Conservation (phyloP, 2,797 vertebrate species). For the Dermochelys coriacea region DNA sequence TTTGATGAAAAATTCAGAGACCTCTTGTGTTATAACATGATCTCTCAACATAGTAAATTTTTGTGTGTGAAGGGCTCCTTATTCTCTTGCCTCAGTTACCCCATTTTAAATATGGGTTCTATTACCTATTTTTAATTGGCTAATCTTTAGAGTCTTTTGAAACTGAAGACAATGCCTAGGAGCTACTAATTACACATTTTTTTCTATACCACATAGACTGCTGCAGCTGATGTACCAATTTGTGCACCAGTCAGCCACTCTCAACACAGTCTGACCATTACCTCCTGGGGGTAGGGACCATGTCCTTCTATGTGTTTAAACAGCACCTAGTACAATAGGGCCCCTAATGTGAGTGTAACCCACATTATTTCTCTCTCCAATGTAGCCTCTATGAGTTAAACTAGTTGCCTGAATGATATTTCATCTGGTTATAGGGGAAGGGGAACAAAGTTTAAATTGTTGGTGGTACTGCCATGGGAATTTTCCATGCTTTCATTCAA, state of each 20-base stretch:
- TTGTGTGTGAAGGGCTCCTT: not conserved
- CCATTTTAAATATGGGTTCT: not conserved
- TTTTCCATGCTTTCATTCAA: not conserved
- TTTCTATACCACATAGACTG: not conserved
- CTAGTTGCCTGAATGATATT: not conserved
- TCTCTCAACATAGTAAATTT: not conserved
- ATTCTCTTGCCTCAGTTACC: not conserved
- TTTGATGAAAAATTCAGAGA: not conserved
- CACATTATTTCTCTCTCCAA: not conserved
- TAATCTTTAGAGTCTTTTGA: not conserved
- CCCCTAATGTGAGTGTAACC: not conserved
- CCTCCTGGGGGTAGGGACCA: not conserved
- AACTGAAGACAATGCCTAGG: not conserved
- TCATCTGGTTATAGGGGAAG: not conserved
- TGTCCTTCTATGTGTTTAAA: not conserved
- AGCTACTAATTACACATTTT: not conserved
- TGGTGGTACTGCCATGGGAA: not conserved
- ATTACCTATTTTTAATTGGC: not conserved
- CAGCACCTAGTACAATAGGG: not conserved
- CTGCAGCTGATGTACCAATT: not conserved
- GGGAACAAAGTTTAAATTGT: rapidly evolving
- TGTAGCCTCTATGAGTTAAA: not conserved
- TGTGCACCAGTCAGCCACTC: not conserved
- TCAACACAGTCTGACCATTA: not conserved
- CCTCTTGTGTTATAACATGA: not conserved